phyloP scores from a whole-genome alignment of 1,140 invertebrate species.

The Bombus ignitus region DNA sequence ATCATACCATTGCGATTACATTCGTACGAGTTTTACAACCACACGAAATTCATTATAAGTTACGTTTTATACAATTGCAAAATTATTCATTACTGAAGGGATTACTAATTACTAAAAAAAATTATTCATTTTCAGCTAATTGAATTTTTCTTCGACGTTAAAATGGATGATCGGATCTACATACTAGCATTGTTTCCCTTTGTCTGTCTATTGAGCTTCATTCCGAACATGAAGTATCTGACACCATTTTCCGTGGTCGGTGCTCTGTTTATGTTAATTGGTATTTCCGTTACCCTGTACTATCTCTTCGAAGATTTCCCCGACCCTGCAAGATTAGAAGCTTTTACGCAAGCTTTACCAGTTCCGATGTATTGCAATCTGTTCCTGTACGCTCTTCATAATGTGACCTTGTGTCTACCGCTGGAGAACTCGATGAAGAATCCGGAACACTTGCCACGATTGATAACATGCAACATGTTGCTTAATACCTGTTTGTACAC shows the following conservation, averaged over 20 bases:
- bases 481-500: conserved; percentile 81
- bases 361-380: conserved; percentile 81
- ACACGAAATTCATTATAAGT: too few species aligned
- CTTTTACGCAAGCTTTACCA: conserved; percentile 38
- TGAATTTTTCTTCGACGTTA: conserved; percentile 53
- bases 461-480: conserved; percentile 82
- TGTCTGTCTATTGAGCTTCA: conserved; percentile 75
- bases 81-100: too few species aligned
- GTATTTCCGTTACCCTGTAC: conserved; percentile 80
- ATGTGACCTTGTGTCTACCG: conserved; percentile 83
- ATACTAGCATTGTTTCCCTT: conserved; percentile 76
- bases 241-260: conserved; percentile 85
- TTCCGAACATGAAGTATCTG: conserved; percentile 84
- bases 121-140: conserved; percentile 66
- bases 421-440: conserved; percentile 84
- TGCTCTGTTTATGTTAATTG: conserved; percentile 77
- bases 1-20: too few species aligned
- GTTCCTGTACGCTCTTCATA: conserved; percentile 85
- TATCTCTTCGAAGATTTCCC: conserved; percentile 79
- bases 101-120: too few species aligned
- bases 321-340: conserved; percentile 52
- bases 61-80: too few species aligned
- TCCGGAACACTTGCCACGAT: conserved; percentile 79
- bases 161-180: conserved; percentile 64
- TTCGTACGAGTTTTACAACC: too few species aligned